phyloP scores from a whole-genome alignment of 2,113 vertebrate species.

The Helogale parvula region DNA sequence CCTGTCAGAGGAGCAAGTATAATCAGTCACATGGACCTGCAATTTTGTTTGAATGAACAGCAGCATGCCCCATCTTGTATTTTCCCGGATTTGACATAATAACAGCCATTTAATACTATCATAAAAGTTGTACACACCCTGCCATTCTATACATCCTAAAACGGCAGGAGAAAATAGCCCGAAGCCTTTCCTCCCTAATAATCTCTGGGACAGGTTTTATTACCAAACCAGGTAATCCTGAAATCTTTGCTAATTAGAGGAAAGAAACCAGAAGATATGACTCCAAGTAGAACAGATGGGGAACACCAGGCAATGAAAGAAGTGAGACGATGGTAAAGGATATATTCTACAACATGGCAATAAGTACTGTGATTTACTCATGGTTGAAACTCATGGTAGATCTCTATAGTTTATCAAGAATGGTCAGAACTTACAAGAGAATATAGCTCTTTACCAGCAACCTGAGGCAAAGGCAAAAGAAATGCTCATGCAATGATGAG shows the following conservation, averaged over 20 bases:
- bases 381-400: background rate
- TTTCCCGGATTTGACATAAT: conserved; percentile 55
- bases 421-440: background rate
- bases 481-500: background rate
- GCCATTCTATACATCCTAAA: conserved; percentile 2
- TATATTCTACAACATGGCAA: background rate
- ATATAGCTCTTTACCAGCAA: background rate
- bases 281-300: background rate
- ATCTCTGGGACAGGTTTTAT: conserved; percentile 28
- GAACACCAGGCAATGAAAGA: background rate
- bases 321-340: background rate
- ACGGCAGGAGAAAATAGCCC: conserved; percentile 42
- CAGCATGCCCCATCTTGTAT: conserved; percentile 53
- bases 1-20: background rate
- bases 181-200: conserved; percentile 35
- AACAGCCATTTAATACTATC: conserved; percentile 60
- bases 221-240: background rate
- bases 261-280: conserved; percentile 46
- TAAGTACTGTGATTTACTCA: background rate
- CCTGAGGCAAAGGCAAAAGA: background rate
- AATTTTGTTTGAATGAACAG: conserved; percentile 36
- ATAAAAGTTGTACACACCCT: conserved; percentile 12
- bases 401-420: background rate
- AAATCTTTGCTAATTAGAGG: conserved; percentile 45
- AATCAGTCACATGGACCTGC: background rate